Evolutionary conservation across 2,797 vertebrate genomes (phyloP).

Genomic region (Busarellus nigricollis): DNA sequence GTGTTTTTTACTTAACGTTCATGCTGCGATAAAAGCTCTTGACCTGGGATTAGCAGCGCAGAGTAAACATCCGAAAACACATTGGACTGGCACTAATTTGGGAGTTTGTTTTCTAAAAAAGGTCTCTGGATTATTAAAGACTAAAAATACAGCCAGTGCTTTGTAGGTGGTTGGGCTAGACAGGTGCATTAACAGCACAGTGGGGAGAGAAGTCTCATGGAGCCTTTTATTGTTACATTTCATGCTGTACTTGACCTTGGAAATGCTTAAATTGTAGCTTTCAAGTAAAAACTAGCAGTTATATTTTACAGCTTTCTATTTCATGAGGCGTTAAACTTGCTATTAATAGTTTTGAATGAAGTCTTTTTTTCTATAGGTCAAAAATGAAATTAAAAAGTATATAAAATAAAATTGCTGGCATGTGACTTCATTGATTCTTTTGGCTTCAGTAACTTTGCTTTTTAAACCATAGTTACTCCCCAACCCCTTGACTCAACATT

Average conservation of each 20-base stretch:
- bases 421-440: neutral
- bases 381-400: neutral
- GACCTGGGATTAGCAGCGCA: constrained; percentile 50
- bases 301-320: constrained; percentile 30
- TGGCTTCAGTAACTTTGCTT: neutral
- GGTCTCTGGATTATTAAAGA: constrained; percentile 50
- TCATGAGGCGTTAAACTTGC: constrained; percentile 46
- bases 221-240: constrained; percentile 60
- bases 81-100: constrained; percentile 50
- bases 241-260: constrained; percentile 66
- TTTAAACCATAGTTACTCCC: neutral
- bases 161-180: constrained; percentile 48
- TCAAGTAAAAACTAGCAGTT: constrained; percentile 43
- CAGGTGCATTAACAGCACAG: constrained; percentile 68
- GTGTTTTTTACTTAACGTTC: constrained; percentile 48
- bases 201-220: constrained; percentile 52
- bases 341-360: constrained; percentile 25
- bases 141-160: constrained; percentile 1
- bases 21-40: constrained; percentile 46
- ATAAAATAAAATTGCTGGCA: neutral
- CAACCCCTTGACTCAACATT: rapidly evolving
- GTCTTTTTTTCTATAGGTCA: neutral
- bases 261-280: constrained; percentile 57
- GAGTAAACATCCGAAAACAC: constrained; percentile 9
- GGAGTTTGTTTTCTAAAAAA: constrained; percentile 42